Percentiles rank a stretch among this genome's conserved stretches.
phyloP scores from a whole-genome alignment of 1,140 invertebrate species.

The Micrasema minimum region DNA sequence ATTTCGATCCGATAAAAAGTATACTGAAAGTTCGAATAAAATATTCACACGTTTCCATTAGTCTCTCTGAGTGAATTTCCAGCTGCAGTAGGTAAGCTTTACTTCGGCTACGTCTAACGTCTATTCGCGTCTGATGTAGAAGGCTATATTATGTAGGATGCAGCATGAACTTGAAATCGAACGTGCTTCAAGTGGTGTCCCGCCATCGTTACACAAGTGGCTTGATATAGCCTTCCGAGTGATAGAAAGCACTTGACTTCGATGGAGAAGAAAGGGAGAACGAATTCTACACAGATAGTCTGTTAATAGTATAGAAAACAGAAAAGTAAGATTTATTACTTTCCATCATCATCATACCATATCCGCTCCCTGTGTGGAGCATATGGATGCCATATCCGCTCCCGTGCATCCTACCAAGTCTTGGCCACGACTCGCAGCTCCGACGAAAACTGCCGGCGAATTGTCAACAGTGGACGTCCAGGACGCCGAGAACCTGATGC shows the following conservation, averaged over 20 bases:
- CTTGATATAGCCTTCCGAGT: slow-evolving; percentile 9
- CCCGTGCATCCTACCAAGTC: too few species aligned
- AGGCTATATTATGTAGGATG: slow-evolving; percentile 14
- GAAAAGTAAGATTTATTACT: too few species aligned
- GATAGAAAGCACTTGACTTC: slow-evolving; percentile 11
- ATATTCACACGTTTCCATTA: slow-evolving; percentile 53
- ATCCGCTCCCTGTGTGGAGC: too few species aligned
- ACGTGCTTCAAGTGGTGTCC: slow-evolving; percentile 50
- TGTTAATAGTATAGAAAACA: too few species aligned
- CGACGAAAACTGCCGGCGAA: too few species aligned
- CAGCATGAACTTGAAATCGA: slow-evolving; percentile 53
- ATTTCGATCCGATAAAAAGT: too few species aligned
- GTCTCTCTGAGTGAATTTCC: slow-evolving; percentile 32
- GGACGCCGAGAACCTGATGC: too few species aligned
- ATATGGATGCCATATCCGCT: too few species aligned
- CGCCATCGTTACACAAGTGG: slow-evolving; percentile 15
- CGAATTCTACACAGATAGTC: too few species aligned
- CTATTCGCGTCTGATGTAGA: slow-evolving; percentile 4
- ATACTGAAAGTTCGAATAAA: slow-evolving; percentile 35
- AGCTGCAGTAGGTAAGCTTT: not conserved
- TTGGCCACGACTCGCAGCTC: too few species aligned
- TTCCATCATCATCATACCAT: too few species aligned
- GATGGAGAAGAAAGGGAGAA: slow-evolving; percentile 26
- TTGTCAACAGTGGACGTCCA: too few species aligned
- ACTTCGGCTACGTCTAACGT: slow-evolving; percentile 3